A percentile compares a stretch with the other conserved stretches of the same genome.
These are phyloP conservation scores for Mellilla xanthometata DNA, from an alignment of 2,888 invertebrate species.

Conservation along the genomic window DNA sequence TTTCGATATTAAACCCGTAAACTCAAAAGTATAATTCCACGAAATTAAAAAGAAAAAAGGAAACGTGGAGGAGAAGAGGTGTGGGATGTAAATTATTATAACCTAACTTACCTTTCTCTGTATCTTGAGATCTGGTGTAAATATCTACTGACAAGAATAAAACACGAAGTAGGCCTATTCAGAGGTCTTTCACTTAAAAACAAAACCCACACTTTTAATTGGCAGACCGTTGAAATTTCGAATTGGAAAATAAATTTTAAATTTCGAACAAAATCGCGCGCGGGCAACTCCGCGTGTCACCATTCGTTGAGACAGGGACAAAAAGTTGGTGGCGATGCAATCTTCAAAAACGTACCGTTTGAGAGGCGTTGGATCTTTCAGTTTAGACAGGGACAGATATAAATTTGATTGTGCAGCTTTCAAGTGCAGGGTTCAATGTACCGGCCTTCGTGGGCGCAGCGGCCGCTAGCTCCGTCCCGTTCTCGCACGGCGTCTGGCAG, in stretches of 20 bases:
- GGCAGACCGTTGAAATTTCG: slow-evolving; percentile 16
- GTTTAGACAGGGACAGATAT: slow-evolving; percentile 54
- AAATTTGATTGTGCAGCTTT: slow-evolving; percentile 47
- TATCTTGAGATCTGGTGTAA: no score
- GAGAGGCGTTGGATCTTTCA: slow-evolving; percentile 43
- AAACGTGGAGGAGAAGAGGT: no score
- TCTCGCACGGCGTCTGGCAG: slow-evolving; percentile 34
- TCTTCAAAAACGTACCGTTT: slow-evolving; percentile 44
- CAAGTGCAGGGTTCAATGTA: slow-evolving; percentile 68
- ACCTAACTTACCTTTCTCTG: no score
- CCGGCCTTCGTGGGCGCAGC: slow-evolving; percentile 76
- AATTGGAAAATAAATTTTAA: slow-evolving; percentile 24
- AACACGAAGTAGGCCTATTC: neutral
- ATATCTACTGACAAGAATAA: neutral
- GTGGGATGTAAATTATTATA: no score
- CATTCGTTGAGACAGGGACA: slow-evolving; percentile 31
- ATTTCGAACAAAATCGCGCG: slow-evolving; percentile 36
- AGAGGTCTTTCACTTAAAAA: neutral
- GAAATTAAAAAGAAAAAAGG: no score
- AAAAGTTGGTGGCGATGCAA: slow-evolving; percentile 30
- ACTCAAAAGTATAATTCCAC: no score
- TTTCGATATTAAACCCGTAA: no score
- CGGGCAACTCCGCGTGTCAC: slow-evolving; percentile 28
- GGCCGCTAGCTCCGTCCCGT: slow-evolving; percentile 46
- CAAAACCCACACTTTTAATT: slow-evolving; percentile 5